These are phyloP conservation scores for Ianthella basta DNA, from an alignment of 37 sponge, comb jelly and placozoan genomes.

Conservation along the genomic window DNA sequence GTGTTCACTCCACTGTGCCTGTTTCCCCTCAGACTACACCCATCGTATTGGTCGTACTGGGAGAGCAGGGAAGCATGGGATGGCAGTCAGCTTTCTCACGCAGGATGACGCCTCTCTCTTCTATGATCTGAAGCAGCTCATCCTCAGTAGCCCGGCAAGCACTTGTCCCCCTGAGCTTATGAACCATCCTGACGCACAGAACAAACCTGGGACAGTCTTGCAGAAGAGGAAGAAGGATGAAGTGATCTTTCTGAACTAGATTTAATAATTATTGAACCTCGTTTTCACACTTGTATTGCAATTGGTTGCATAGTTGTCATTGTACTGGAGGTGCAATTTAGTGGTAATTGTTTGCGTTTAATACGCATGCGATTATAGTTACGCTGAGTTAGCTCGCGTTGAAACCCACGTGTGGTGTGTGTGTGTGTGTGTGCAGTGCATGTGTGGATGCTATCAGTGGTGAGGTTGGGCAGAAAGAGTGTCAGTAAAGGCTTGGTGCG, in stretches of 20 bases:
- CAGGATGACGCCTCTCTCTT: slow-evolving; percentile 92
- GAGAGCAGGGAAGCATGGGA: slow-evolving; percentile 94
- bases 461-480: not conserved
- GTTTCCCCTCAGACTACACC: slow-evolving; percentile 77
- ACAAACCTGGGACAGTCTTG: slow-evolving; percentile 91
- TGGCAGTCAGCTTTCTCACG: slow-evolving; percentile 93
- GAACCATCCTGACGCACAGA: slow-evolving; percentile 97
- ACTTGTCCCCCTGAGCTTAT: slow-evolving; percentile 89
- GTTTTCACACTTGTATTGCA: not conserved
- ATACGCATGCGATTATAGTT: no score
- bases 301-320: not conserved
- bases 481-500: not conserved
- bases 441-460: not conserved
- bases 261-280: not conserved
- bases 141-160: slow-evolving; percentile 82
- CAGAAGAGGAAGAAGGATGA: slow-evolving; percentile 90
- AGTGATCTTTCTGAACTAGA: slow-evolving; percentile 70
- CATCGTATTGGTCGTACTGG: slow-evolving; percentile 97
- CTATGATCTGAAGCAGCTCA: slow-evolving; percentile 93
- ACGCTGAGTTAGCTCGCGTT: not conserved
- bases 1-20: not conserved
- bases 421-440: not conserved
- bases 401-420: slow-evolving; percentile 4
- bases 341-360: not conserved
- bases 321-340: not conserved